A percentile compares a stretch with the other conserved stretches of the same genome.
These are phyloP conservation scores for Eufriesea mexicana DNA, from an alignment of 1,140 invertebrate species.

Conservation along the genomic window DNA sequence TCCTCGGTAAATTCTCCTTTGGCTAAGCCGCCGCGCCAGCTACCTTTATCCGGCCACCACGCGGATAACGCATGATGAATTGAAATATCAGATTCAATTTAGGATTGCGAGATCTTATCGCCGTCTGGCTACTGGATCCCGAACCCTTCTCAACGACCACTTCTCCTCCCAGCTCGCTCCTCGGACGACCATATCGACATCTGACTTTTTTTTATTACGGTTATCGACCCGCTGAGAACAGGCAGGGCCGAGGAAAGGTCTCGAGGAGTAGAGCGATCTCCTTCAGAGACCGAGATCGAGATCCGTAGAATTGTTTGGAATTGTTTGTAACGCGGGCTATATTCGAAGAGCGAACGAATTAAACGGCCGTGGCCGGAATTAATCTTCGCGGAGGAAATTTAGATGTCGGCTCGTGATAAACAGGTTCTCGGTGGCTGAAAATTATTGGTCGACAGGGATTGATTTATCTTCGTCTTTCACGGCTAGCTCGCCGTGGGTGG, in stretches of 20 bases:
- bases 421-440: background rate
- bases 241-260: background rate
- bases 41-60: background rate
- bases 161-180: too few relatives aligned
- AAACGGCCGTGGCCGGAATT: background rate
- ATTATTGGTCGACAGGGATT: background rate
- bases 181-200: background rate
- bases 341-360: background rate
- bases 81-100: conserved; percentile 35
- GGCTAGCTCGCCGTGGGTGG: background rate
- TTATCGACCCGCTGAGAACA: background rate
- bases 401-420: background rate
- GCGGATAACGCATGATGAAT: background rate
- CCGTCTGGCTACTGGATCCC: background rate
- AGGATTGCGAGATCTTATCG: background rate
- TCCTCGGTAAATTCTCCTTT: conserved; percentile 6
- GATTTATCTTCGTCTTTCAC: background rate
- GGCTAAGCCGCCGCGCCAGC: background rate
- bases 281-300: background rate
- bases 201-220: background rate
- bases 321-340: background rate
- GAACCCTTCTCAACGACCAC: too few relatives aligned
- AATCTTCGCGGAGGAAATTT: background rate
- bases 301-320: background rate
- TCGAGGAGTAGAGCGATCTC: background rate